Evolutionary conservation across 2,797 vertebrate genomes (phyloP).

Genomic region (Austrolebias charrua): DNA sequence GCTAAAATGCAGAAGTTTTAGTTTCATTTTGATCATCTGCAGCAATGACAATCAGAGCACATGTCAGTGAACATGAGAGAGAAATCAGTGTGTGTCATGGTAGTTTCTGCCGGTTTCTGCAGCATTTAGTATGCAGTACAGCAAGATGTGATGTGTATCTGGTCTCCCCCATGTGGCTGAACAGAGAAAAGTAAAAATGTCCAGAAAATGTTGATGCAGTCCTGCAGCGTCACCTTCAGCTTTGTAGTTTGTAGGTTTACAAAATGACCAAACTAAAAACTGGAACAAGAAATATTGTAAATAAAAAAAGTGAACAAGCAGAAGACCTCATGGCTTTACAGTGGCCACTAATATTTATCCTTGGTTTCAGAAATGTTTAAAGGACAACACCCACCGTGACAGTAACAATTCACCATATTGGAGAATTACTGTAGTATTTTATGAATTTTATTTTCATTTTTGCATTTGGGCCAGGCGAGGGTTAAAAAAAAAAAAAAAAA

Average conservation of each 20-base stretch:
- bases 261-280: not conserved
- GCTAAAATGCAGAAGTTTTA: not conserved
- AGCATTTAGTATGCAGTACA: not conserved
- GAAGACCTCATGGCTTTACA: not conserved
- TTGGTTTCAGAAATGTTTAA: too few relatives aligned
- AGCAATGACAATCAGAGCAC: not conserved
- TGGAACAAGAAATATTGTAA: not conserved
- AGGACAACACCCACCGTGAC: too few relatives aligned
- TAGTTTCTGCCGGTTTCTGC: not conserved
- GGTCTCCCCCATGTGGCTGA: constrained; percentile 60
- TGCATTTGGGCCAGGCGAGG: too few relatives aligned
- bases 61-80: not conserved
- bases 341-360: not conserved
- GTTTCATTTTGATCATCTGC: not conserved
- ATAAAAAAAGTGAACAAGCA: not conserved
- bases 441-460: too few relatives aligned
- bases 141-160: not conserved
- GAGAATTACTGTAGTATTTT: too few relatives aligned
- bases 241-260: not conserved
- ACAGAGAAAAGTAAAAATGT: not conserved
- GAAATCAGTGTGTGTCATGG: not conserved
- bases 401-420: too few relatives aligned
- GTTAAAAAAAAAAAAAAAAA: too few relatives aligned
- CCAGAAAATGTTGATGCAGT: constrained; percentile 3
- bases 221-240: constrained; percentile 1